phyloP scores from a whole-genome alignment of 53 echinoderm and acorn worm species.

The Antedon mediterranea region DNA sequence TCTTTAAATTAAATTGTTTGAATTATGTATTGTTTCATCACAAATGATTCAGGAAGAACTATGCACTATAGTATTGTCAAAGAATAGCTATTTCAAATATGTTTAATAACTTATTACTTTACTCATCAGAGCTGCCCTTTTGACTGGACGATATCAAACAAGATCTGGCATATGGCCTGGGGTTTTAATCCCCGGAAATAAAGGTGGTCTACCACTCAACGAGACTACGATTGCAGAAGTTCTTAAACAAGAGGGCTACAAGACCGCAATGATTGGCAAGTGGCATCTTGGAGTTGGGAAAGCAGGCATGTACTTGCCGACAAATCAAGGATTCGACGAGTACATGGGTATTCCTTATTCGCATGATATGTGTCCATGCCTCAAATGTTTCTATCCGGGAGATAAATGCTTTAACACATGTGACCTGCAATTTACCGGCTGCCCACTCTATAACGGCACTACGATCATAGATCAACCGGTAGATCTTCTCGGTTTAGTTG shows the following conservation, averaged over 20 bases:
- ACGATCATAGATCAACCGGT: constrained; percentile 76
- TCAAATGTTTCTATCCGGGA: constrained; percentile 21
- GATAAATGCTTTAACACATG: constrained; percentile 57
- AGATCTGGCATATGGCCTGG: constrained; percentile 30
- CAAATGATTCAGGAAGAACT: no score
- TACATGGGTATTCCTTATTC: constrained; percentile 38
- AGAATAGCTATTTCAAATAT: no score
- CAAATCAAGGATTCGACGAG: constrained; percentile 27
- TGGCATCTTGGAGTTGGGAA: constrained; percentile 43
- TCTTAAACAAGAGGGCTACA: constrained; percentile 24
- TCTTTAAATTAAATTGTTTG: no score
- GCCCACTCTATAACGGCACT: constrained; percentile 51
- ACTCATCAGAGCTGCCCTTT: constrained; percentile 20
- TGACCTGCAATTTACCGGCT: constrained; percentile 34
- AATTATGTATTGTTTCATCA: no score
- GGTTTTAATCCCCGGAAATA: constrained; percentile 17
- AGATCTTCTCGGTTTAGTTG: constrained; percentile 47
- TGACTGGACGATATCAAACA: constrained; percentile 23
- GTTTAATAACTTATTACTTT: no score
- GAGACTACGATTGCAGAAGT: constrained; percentile 34
- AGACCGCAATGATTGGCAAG: constrained; percentile 27
- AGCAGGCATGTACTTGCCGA: constrained; percentile 15
- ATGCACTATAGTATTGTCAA: no score
- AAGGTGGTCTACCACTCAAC: constrained; percentile 31
- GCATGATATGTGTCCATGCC: constrained; percentile 30